Conservation (phyloP, 2,797 vertebrate species). For the Limnodromus scolopaceus region DNA sequence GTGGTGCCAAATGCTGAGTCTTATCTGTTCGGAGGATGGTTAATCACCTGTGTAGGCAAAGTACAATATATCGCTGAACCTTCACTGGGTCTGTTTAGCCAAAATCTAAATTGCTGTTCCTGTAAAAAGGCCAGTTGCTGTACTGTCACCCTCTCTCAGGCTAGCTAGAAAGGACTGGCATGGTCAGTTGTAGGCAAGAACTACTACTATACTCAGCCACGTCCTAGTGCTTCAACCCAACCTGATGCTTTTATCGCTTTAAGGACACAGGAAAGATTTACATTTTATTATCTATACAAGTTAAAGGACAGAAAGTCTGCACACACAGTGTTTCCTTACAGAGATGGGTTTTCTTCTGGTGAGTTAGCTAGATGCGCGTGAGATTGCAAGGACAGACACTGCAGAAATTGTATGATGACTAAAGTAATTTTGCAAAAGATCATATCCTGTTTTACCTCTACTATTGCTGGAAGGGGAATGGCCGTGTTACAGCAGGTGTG, state of each 20-base stretch:
- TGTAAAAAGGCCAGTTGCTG: not conserved
- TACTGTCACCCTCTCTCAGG: not conserved
- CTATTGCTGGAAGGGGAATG: not conserved
- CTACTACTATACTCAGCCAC: not conserved
- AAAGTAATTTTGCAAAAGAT: not conserved
- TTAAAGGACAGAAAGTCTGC: not conserved
- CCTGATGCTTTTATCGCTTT: not conserved
- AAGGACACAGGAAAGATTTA: not conserved
- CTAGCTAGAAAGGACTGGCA: not conserved
- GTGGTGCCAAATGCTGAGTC: not conserved
- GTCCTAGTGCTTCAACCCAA: not conserved
- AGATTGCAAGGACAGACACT: not conserved
- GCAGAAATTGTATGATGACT: not conserved
- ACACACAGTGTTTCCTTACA: not conserved
- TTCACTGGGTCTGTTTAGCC: not conserved
- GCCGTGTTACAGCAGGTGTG: not conserved
- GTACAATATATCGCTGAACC: not conserved
- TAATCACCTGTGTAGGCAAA: not conserved
- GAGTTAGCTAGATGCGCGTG: not conserved
- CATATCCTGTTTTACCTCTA: not conserved
- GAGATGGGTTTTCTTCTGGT: not conserved
- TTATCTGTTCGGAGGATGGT: not conserved
- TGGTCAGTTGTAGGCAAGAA: not conserved
- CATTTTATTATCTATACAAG: not conserved
- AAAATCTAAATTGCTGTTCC: not conserved